Evolutionary conservation across 2,797 vertebrate genomes (phyloP).

Genomic region (Erethizon dorsatum): DNA sequence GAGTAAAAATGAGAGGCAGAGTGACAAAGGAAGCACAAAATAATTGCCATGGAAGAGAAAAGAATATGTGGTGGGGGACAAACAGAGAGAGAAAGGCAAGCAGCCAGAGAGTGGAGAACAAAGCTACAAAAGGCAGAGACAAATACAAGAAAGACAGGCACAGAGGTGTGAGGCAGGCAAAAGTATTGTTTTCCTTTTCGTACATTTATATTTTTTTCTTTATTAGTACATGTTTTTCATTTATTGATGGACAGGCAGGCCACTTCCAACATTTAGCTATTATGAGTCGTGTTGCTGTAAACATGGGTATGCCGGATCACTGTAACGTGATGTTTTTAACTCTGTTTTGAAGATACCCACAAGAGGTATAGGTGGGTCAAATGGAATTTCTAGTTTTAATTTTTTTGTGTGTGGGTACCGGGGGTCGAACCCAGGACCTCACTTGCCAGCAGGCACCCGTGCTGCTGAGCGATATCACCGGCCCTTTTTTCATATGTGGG

Average conservation of each 20-base stretch:
- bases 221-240: background rate
- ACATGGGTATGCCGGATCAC: background rate
- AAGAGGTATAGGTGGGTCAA: background rate
- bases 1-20: background rate
- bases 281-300: background rate
- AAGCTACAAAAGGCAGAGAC: background rate
- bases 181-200: background rate
- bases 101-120: background rate
- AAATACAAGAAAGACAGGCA: background rate
- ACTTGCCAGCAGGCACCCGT: too few species aligned
- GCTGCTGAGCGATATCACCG: too few species aligned
- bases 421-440: too few species aligned
- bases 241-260: background rate
- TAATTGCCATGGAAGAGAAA: background rate
- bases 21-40: background rate
- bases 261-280: background rate
- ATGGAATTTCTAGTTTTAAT: background rate
- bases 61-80: background rate
- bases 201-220: background rate
- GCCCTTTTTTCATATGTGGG: too few species aligned
- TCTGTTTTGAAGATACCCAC: background rate
- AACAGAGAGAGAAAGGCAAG: background rate
- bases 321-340: background rate
- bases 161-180: background rate
- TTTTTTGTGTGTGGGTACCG: too few species aligned